Percentiles rank a stretch among this genome's conserved stretches.
Evolutionary conservation across 2,888 invertebrate species (phyloP).

Genomic region (Brachyptera risi): DNA sequence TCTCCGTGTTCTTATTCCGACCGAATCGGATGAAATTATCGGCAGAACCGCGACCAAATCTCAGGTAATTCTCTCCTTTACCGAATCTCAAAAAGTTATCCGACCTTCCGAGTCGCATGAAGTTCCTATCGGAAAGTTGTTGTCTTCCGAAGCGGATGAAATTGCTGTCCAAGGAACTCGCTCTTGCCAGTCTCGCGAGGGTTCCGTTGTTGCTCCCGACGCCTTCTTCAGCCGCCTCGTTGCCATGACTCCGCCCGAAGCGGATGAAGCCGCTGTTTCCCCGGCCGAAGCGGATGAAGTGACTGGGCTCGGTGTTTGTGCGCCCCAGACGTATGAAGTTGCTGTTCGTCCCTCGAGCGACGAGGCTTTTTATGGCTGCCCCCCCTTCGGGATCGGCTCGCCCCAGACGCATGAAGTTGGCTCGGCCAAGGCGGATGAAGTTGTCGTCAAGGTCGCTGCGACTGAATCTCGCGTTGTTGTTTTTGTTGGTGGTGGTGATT

Average conservation of each 20-base stretch:
- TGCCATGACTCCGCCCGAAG: conserved; percentile 41
- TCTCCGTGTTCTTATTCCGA: conserved; percentile 13
- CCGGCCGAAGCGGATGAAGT: conserved; percentile 31
- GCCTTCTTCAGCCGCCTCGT: background rate
- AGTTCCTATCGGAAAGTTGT: conserved; percentile 15
- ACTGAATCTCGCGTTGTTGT: conserved; percentile 14
- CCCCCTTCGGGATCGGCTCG: background rate
- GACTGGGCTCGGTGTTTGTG: conserved; percentile 23
- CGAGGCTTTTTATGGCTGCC: background rate
- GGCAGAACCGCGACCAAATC: conserved; percentile 18
- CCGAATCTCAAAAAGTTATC: conserved; percentile 19
- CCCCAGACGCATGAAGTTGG: conserved; percentile 29
- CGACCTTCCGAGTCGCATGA: conserved; percentile 16
- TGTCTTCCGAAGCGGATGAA: conserved; percentile 38
- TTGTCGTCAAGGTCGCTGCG: conserved; percentile 15
- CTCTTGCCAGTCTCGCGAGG: conserved; percentile 15
- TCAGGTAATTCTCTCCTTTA: background rate
- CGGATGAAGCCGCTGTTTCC: conserved; percentile 42
- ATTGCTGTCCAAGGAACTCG: conserved; percentile 37
- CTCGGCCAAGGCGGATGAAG: conserved; percentile 35
- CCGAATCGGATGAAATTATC: conserved; percentile 28
- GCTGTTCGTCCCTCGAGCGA: background rate
- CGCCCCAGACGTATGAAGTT: conserved; percentile 52
- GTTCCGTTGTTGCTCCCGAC: background rate
- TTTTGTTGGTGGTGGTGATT: background rate